Conservation (phyloP, 92 coral and sea anemone genomes). For the Paragorgia papillata region DNA sequence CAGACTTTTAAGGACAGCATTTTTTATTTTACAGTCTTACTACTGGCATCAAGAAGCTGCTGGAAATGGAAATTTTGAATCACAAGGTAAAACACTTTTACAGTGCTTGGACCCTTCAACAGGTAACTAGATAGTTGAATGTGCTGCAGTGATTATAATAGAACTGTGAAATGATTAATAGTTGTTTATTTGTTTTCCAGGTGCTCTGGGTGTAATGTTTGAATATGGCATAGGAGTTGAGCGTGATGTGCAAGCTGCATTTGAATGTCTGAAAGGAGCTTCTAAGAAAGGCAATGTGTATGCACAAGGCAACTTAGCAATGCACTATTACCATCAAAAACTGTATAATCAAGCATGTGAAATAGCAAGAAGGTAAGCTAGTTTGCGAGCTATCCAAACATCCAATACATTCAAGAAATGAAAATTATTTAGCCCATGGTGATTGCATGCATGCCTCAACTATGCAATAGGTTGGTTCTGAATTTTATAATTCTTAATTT, state of each 20-base stretch:
- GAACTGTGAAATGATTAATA: too few relatives aligned
- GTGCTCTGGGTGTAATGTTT: slow-evolving; percentile 98
- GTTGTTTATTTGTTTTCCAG: slow-evolving; percentile 51
- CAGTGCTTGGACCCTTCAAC: too few relatives aligned
- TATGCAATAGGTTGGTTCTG: too few relatives aligned
- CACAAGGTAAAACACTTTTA: slow-evolving; percentile 69
- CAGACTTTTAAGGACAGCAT: neutral
- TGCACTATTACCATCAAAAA: slow-evolving; percentile 87
- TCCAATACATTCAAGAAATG: too few relatives aligned
- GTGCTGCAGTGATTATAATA: too few relatives aligned
- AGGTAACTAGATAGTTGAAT: too few relatives aligned
- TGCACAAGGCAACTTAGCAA: slow-evolving; percentile 96
- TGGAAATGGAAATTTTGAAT: slow-evolving; percentile 98
- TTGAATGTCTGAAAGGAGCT: slow-evolving; percentile 90
- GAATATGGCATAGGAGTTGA: slow-evolving; percentile 91
- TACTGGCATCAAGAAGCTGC: slow-evolving; percentile 99
- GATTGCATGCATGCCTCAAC: too few relatives aligned
- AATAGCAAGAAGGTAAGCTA: slow-evolving; percentile 80
- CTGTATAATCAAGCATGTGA: slow-evolving; percentile 91
- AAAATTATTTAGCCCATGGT: too few relatives aligned
- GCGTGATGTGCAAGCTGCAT: slow-evolving; percentile 76
- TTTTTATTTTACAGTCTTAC: slow-evolving; percentile 49
- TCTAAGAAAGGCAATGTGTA: slow-evolving; percentile 87
- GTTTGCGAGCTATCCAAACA: too few relatives aligned
- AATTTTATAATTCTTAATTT: too few relatives aligned